Percentiles rank a stretch among this genome's conserved stretches.
phyloP scores from a whole-genome alignment of 2,888 invertebrate species.

The Hydrotaea diabolus region DNA sequence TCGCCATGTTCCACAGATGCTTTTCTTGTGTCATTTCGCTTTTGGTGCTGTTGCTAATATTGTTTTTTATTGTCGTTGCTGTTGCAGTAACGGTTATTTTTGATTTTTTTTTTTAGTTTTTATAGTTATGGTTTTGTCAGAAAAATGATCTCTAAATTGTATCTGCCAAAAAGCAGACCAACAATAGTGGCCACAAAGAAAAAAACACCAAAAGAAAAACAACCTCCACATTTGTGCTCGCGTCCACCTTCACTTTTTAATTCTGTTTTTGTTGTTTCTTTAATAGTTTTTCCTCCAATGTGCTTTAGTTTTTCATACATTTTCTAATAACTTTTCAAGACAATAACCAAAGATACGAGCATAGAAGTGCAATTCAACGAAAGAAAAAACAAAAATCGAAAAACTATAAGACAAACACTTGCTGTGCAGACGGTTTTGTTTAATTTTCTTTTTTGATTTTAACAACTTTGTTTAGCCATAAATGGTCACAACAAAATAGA shows the following conservation, averaged over 20 bases:
- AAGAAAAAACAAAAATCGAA: constrained; percentile 17
- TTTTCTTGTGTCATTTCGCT: constrained; percentile 55
- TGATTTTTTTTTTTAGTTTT: constrained; percentile 16
- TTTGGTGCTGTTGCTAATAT: constrained; percentile 34
- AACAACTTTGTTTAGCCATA: constrained; percentile 63
- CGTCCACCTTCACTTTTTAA: constrained; percentile 67
- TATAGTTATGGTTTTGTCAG: constrained; percentile 48
- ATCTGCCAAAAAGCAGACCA: constrained; percentile 62
- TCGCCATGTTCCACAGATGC: constrained; percentile 15
- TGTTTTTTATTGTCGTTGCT: background rate
- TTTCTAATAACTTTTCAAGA: constrained; percentile 39
- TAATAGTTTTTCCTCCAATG: constrained; percentile 38
- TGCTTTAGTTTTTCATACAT: constrained; percentile 33
- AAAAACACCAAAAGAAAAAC: constrained; percentile 19
- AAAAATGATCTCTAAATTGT: constrained; percentile 67
- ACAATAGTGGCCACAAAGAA: background rate
- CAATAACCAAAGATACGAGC: constrained; percentile 45
- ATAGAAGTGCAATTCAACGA: constrained; percentile 10
- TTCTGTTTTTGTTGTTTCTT: too few species aligned
- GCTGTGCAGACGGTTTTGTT: constrained; percentile 45
- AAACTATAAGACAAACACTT: constrained; percentile 48
- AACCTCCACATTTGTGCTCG: background rate
- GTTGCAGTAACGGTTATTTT: constrained; percentile 45
- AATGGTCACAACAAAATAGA: constrained; percentile 62
- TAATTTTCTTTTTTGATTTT: constrained; percentile 11